Base-by-base conservation (phyloP, 2,888 invertebrate species). In the Sisyra terminalis region DNA sequence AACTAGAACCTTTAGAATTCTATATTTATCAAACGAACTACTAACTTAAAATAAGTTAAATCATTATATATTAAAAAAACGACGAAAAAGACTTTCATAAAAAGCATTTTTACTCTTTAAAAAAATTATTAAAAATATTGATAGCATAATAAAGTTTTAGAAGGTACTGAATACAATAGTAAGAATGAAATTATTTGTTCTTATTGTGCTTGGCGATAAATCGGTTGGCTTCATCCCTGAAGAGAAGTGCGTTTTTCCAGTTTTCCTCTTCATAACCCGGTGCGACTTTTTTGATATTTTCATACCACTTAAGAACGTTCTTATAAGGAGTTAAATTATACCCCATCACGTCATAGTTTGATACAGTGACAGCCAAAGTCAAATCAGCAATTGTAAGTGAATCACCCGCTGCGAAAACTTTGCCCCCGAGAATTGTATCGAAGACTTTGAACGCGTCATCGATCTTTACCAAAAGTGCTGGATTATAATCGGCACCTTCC, bases 331-430 rank as follows among this genome's bases (percentile, higher is more conserved):
- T 68, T 47, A 86, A 56, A 56, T 86, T 82, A 46, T 76, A 70
- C 13, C 48, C 51, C 39, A 55, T 51, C 40, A 76, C 78, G 53
- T 81, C 83, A 47, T 72, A 70, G 46, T 78, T 79, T 39, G 84
- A 75, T 8, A 86, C 69, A 5, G 73, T 69, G 7, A 80, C 72
- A 24, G 77, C 64, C 37, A 87, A 57, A 29, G 75, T 63, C 32
- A 85, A 66, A 60, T 89, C 89, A 6, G 89, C 89, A 13, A 89
- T 57, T 13, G 87, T 87, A 42, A 86, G 63, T 45, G 66, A 66
- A 45, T 76, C 68, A 2, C 86, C 88, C n/a, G 84, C 84, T 30
- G 65, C 73, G 61, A 72, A 89, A 48, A 72, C 69, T 52, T 77
- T 70, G 0, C 75, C 75, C 36, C 75, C 75, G 24, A 88, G 66